Evolutionary conservation across 2,113 vertebrate species (phyloP).

Genomic region (Brachyhypopomus occidentalis): DNA sequence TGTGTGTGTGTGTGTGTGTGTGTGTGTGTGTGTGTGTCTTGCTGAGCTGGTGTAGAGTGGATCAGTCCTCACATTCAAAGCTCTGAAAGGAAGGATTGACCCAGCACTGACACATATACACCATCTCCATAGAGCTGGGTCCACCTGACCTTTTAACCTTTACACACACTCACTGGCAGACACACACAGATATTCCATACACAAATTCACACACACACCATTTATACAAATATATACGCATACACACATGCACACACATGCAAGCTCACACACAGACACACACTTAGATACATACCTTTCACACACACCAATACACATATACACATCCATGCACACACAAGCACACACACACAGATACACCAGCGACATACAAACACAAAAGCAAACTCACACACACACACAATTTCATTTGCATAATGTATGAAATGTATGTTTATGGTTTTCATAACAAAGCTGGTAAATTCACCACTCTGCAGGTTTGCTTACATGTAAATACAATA

Average conservation of each 20-base stretch:
- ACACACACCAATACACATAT: too few species aligned
- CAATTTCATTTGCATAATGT: too few species aligned
- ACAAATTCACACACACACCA: not conserved
- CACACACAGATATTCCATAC: not conserved
- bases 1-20: not conserved
- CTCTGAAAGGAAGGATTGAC: conserved; percentile 45
- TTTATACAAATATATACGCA: not conserved
- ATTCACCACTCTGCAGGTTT: too few species aligned
- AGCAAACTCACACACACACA: too few species aligned
- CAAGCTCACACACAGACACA: not conserved
- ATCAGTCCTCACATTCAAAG: conserved; percentile 38
- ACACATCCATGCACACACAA: too few species aligned
- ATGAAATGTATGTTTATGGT: too few species aligned
- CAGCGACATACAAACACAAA: too few species aligned
- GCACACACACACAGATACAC: too few species aligned
- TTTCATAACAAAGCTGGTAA: too few species aligned
- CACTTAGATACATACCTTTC: too few species aligned
- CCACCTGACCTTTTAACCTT: conserved; percentile 40
- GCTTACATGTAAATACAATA: too few species aligned
- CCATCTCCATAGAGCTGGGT: conserved; percentile 21
- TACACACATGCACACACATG: not conserved
- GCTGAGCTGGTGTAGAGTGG: conserved; percentile 42
- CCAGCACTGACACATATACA: conserved; percentile 36
- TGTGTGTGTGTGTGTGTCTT: conserved; percentile 29
- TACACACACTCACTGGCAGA: not conserved